Evolutionary conservation across 2,113 vertebrate species (phyloP).

Genomic region (Lonchura striata): DNA sequence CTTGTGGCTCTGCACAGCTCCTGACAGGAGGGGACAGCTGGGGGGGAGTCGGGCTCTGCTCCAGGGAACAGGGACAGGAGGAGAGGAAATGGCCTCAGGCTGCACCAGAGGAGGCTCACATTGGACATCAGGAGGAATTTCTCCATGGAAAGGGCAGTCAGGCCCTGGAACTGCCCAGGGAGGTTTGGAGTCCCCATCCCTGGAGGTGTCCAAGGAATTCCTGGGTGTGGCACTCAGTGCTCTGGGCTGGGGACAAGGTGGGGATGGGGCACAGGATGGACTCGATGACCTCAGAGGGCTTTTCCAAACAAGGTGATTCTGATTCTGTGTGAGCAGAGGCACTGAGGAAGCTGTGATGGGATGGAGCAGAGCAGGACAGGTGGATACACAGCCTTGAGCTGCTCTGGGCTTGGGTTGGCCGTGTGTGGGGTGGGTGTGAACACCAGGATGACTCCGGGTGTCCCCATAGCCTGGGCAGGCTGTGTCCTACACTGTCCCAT

Average conservation of each 20-base stretch:
- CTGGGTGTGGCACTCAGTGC: background rate
- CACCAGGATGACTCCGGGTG: background rate
- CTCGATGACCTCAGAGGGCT: accelerated
- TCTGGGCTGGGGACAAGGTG: background rate
- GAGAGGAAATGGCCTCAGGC: accelerated
- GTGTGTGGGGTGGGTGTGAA: accelerated
- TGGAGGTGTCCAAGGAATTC: background rate
- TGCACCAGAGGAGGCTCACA: accelerated
- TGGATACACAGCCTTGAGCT: background rate
- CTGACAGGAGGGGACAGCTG: background rate
- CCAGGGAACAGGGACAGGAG: background rate
- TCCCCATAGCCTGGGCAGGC: background rate
- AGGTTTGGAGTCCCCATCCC: too few species aligned
- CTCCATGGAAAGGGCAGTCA: accelerated
- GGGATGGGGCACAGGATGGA: accelerated
- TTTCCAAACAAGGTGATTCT: background rate
- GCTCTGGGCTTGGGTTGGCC: background rate
- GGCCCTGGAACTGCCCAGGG: background rate
- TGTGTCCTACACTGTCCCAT: accelerated
- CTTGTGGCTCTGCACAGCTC: background rate
- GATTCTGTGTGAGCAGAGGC: background rate
- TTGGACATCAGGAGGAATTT: background rate
- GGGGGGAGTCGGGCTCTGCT: accelerated
- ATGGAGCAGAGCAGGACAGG: background rate
- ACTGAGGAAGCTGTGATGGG: background rate